Evolutionary conservation across 2,888 invertebrate species (phyloP).

Genomic region (Ethmia dodecea): DNA sequence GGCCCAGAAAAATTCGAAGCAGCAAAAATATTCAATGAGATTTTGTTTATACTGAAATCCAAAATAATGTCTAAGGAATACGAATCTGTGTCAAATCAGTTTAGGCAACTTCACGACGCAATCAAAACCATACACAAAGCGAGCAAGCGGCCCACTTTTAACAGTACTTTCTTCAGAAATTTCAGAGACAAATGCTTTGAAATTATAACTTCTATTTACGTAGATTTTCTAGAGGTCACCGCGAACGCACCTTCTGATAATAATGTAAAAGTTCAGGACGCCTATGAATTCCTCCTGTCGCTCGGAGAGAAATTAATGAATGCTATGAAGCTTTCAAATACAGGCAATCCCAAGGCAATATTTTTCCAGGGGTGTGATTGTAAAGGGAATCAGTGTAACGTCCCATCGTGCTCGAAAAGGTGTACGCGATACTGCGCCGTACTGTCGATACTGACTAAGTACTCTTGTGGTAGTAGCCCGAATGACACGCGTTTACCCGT

Average conservation of each 20-base stretch:
- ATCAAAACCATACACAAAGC: constrained; percentile 33
- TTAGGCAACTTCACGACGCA: constrained; percentile 27
- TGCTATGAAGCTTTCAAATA: constrained; percentile 46
- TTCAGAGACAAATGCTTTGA: constrained; percentile 38
- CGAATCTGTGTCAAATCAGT: constrained; percentile 22
- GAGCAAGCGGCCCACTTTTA: constrained; percentile 23
- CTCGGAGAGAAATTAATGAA: constrained; percentile 40
- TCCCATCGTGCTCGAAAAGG: constrained; percentile 33
- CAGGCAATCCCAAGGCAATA: constrained; percentile 44
- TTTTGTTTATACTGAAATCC: constrained; percentile 30
- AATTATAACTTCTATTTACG: constrained; percentile 34
- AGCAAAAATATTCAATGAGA: constrained; percentile 29
- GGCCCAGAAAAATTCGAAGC: constrained; percentile 40
- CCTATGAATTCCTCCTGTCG: constrained; percentile 32
- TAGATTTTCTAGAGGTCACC: constrained; percentile 22
- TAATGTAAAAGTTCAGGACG: background rate
- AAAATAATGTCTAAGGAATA: constrained; percentile 32
- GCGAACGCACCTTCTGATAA: too few species aligned
- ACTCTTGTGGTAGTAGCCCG: constrained; percentile 29
- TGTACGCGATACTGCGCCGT: constrained; percentile 44
- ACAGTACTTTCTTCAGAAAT: constrained; percentile 25
- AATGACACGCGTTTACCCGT: constrained; percentile 30
- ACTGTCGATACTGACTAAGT: constrained; percentile 38
- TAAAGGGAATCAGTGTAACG: constrained; percentile 33
- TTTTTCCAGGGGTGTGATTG: constrained; percentile 42